A percentile compares a stretch with the other conserved stretches of the same genome.
phyloP scores from a whole-genome alignment of 1,140 invertebrate species.

The Drosophila murphyi region DNA sequence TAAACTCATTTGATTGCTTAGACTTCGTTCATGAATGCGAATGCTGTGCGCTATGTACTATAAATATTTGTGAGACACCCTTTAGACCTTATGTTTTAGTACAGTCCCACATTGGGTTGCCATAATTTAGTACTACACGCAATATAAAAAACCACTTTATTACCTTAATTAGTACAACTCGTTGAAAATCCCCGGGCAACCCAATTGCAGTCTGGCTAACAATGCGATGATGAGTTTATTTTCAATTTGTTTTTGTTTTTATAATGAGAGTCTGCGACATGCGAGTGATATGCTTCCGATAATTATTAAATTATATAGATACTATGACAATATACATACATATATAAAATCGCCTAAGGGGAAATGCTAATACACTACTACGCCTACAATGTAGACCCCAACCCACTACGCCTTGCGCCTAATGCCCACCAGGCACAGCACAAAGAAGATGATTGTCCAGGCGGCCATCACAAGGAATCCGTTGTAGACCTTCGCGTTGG shows the following conservation, averaged over 20 bases:
- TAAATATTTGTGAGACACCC: slow-evolving; percentile 77
- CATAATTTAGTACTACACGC: slow-evolving; percentile 4
- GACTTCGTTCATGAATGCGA: slow-evolving; percentile 42
- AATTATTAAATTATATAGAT: slow-evolving; percentile 78
- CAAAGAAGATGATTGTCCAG: slow-evolving; percentile 86
- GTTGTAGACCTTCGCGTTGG: slow-evolving; percentile 86
- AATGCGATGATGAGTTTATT: slow-evolving; percentile 43
- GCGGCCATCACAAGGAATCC: slow-evolving; percentile 86
- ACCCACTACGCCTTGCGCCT: slow-evolving; percentile 78
- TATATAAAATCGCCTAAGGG: slow-evolving; percentile 71
- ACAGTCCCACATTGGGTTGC: slow-evolving; percentile 25
- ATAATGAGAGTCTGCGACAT: slow-evolving; percentile 67
- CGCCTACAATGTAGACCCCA: slow-evolving; percentile 45
- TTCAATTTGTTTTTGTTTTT: background rate
- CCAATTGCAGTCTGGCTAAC: slow-evolving; percentile 20
- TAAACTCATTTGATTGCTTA: slow-evolving; percentile 25
- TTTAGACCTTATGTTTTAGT: slow-evolving; percentile 62
- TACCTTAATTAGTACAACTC: slow-evolving; percentile 4
- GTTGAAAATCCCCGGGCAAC: background rate
- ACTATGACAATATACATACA: slow-evolving; percentile 54
- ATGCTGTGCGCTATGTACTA: slow-evolving; percentile 55
- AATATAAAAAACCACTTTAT: background rate
- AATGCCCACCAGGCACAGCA: slow-evolving; percentile 84
- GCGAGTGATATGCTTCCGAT: slow-evolving; percentile 79
- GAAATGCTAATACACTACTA: slow-evolving; percentile 68